Base-by-base conservation (phyloP, 2,888 invertebrate genomes). In the Platycnemis pennipes region DNA sequence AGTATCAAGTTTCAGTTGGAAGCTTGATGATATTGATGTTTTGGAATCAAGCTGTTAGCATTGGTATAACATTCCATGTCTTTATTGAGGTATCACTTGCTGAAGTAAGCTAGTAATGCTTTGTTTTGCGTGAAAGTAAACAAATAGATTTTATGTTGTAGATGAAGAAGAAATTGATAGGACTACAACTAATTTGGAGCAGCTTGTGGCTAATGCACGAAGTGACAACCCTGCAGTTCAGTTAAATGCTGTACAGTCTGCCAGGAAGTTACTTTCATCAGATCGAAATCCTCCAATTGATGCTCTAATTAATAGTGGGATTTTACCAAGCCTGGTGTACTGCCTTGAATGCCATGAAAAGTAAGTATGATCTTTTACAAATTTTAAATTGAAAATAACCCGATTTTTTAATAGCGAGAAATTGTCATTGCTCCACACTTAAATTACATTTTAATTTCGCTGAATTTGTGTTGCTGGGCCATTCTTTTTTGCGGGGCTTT, bases 231-330 rank as follows among this genome's bases (percentile, higher is more conserved):
- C 99, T 46, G 97, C 97, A 13, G 97, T 98, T 95, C 99, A 99
- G 96, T 97, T 99, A 95, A 97, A 97, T 95, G 99, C 99, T 94
- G 99, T 99, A 45, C 99, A 99, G 96, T 98, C 99, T 94, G 99
- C 99, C 95, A 98, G 99, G 95, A 99, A 99, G 97, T 97, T 99
- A 95, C 97, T 99, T 63, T 99, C 99, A 16, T 99, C 99, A 95
- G 99, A 99, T 96, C 98, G 99, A 96, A 99, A 99, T 97, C 99
- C 99, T 95, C 99, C 99, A 44, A 99, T 99, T 96, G 99, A 99
- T 97, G 98, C 98, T 95, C 97, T 99, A 95, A 99, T 99, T 95
- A 97, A 98, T 88, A 98, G 99, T 96, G 99, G 99, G 95, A 99
- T 99, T 96, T 97, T 99, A 95, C 99, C 99, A 94, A 98, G 99